Base-by-base conservation (phyloP, 2,797 vertebrate genomes). In the Gambusia yucatana region DNA sequence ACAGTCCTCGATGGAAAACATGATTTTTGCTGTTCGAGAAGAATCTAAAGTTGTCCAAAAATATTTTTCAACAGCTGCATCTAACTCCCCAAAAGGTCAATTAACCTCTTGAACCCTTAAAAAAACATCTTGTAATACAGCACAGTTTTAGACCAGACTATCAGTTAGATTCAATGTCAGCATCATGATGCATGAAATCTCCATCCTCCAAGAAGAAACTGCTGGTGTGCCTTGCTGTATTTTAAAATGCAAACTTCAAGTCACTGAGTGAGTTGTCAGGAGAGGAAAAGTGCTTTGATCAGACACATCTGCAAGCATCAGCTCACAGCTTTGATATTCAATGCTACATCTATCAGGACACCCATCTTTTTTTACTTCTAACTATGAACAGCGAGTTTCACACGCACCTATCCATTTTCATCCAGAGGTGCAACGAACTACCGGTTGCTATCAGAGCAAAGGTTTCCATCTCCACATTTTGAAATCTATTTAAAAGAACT, bases 201-300 rank as follows among this genome's bases (percentile, higher is more conserved):
- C 16, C 33, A 33, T 33, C 16, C 7, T 1, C 7, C 1, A 69
- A 69, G 20, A 67, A 25, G 22, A 25, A 43, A 43, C 20, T 43
- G 36, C 65, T n/a, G 22, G 20, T 43, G 0, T 25, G 41, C 6
- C 63, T 67, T 39, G 33, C 33, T 65, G 30, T 22, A 43, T 69
- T 69, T 69, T 41, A 41, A 41, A 67, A 41, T 41, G 39, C 39
- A 67, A 41, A 67, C 63, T 10, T 67, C 20, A 39, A 69, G 25
- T 69, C 65, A 41, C 65, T 67, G 20, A 67, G 65, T 69, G 36
- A 67, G 20, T 39, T 67, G 36, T 33, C 59, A 61, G 30, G 59
- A 61, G 28, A 33, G 59, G 6, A 36, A 13, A 22, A 25, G 8
- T 43, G 11, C 39, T 69, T 69, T 25, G 65, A 69, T 69, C 36